Evolutionary conservation across 2,113 vertebrate species (phyloP), one percentile per base, ranked within the genome.

Genomic region (Petrocephalus zakoni): DNA sequence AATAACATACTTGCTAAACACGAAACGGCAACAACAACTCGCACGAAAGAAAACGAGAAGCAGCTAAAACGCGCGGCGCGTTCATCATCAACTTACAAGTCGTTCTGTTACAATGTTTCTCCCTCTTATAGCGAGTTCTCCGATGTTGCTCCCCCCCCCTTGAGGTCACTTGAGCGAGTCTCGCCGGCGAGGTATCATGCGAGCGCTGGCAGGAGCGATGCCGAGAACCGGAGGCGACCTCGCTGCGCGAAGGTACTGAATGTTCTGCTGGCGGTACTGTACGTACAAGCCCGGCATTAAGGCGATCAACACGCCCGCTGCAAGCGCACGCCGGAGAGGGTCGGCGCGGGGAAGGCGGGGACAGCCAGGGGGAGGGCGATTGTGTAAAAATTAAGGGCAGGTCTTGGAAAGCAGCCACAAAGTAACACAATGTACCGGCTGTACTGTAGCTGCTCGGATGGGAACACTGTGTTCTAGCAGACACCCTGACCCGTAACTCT

Each of bases 401-500:
- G 95, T 95, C 94, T 95, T 96, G 96, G 95, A 96, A 94, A 94
- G 93, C 93, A 90, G 95, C 95, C 95, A 96, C 96, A 94, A 95
- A 96, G 95, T 96, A 96, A 96, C 95, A 96, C 96, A 96, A 96
- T 96, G 96, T 96, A 96, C 96, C 94, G 95, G 96, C 96, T 95
- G 95, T 95, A 94, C 95, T 95, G 95, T 95, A 94, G 95, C 95
- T 93, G 91, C 93, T 93, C 94, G 94, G 94, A 95, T 93, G 94
- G 96, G 96, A 95, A 96, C 96, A 96, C 95, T 92, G 95, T 96
- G 96, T 96, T 95, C 96, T 94, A 94, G 93, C 15, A 85, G 84
- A 85, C 84, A 85, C 84, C 84, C 84, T 85, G 84, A 85, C 84
- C 84, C 29, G 84, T 85, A 85, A 85, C 84, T 85, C 84, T 85